These are phyloP conservation scores for Onychostoma macrolepis DNA, from an alignment of 2,113 vertebrate species.

Conservation along the genomic window DNA sequence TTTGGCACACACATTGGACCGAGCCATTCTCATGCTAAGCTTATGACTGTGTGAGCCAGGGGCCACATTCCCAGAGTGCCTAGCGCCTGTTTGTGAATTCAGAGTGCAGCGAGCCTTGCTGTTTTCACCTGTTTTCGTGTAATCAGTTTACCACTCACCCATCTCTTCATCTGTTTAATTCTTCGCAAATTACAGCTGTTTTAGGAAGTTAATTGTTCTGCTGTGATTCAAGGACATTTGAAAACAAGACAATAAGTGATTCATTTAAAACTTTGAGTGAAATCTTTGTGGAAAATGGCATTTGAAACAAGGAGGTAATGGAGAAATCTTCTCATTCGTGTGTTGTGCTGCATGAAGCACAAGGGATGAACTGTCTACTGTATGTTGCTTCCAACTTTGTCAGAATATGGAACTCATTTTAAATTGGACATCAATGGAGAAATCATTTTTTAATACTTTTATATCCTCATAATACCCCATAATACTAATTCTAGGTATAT, in stretches of 20 bases:
- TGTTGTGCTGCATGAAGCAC: neutral
- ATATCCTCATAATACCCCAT: neutral
- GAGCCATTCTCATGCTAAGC: slow-evolving; percentile 16
- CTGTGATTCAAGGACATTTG: slow-evolving; percentile 25
- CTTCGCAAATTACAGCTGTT: slow-evolving; percentile 27
- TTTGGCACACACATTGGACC: slow-evolving; percentile 56
- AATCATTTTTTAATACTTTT: neutral
- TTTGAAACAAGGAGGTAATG: neutral
- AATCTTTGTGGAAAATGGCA: neutral
- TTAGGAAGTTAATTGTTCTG: slow-evolving; percentile 9
- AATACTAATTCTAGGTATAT: too few species aligned
- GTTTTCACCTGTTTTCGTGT: slow-evolving; percentile 41
- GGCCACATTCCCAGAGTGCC: slow-evolving; percentile 36
- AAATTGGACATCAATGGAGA: neutral
- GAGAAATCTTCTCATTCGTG: neutral
- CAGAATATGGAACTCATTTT: neutral
- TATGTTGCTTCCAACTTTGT: neutral
- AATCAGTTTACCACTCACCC: slow-evolving; percentile 37
- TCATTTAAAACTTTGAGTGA: neutral
- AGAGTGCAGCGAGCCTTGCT: slow-evolving; percentile 9
- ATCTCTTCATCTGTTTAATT: slow-evolving; percentile 19
- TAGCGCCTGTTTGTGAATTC: slow-evolving; percentile 35
- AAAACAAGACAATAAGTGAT: slow-evolving; percentile 8
- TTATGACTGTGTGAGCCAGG: slow-evolving; percentile 32
- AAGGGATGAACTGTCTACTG: neutral